A percentile compares a stretch with the other conserved stretches of the same genome.
Evolutionary conservation across 2,888 invertebrate species (phyloP).

Genomic region (Andrena trimmerana): DNA sequence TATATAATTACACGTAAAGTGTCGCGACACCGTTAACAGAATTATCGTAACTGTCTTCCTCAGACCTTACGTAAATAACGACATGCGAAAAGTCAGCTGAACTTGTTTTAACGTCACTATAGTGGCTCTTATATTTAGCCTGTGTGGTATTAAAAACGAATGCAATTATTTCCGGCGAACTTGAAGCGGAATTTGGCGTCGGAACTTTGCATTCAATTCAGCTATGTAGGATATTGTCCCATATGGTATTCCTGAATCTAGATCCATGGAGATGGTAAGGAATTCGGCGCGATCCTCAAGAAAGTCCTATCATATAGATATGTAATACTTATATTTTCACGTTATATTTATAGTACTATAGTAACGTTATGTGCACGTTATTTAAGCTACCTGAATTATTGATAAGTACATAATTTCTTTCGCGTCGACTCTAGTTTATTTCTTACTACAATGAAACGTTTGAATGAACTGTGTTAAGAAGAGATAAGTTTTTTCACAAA

Average conservation of each 20-base stretch:
- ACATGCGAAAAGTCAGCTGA: constrained; percentile 82
- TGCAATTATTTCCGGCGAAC: constrained; percentile 54
- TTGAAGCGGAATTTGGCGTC: constrained; percentile 85
- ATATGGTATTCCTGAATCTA: constrained; percentile 81
- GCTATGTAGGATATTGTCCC: constrained; percentile 86
- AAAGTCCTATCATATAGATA: constrained; percentile 83
- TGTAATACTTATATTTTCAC: too few relatives aligned
- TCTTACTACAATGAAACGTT: too few relatives aligned
- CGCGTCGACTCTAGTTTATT: too few relatives aligned
- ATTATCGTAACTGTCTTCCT: constrained; percentile 86
- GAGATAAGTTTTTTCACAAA: too few relatives aligned
- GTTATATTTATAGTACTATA: too few relatives aligned
- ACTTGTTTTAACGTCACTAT: constrained; percentile 81
- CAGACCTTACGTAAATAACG: constrained; percentile 86
- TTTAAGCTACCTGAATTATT: too few relatives aligned
- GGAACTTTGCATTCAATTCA: constrained; percentile 85
- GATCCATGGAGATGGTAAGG: constrained; percentile 86
- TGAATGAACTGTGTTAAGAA: too few relatives aligned
- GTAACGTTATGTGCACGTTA: too few relatives aligned
- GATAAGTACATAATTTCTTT: too few relatives aligned
- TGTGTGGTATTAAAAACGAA: constrained; percentile 33
- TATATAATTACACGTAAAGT: constrained; percentile 65
- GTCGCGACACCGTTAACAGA: constrained; percentile 83
- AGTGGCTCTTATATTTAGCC: constrained; percentile 84
- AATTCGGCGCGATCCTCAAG: constrained; percentile 85